Conservation (phyloP, 2,888 invertebrate species). For the Noctua janthe region DNA sequence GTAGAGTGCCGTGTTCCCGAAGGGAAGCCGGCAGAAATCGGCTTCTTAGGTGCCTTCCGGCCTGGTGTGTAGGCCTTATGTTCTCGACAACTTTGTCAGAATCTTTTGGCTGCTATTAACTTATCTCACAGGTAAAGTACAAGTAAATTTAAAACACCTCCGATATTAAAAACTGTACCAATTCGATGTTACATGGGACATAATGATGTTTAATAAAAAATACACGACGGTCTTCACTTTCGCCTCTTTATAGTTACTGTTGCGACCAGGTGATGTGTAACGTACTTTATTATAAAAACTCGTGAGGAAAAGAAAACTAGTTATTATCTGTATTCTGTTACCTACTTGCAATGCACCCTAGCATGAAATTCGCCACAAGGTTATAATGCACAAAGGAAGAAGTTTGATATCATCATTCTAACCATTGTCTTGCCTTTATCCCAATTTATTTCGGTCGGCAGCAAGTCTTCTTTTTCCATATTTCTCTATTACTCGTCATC, state of each 20-base stretch:
- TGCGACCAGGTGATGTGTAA: slow-evolving; percentile 61
- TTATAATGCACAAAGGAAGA: background rate
- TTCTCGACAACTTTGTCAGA: background rate
- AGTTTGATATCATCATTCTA: background rate
- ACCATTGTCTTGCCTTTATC: too few species aligned
- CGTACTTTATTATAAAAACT: background rate
- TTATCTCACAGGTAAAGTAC: background rate
- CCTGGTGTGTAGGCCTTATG: background rate
- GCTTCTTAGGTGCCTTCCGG: too few species aligned
- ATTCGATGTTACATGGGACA: slow-evolving; percentile 67
- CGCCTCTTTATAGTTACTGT: slow-evolving; percentile 69
- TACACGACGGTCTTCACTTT: slow-evolving; percentile 69
- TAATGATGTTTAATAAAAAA: slow-evolving; percentile 63
- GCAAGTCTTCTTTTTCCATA: too few species aligned
- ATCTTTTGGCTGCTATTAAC: background rate
- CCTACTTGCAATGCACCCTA: background rate
- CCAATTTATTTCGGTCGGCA: too few species aligned
- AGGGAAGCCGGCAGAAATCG: too few species aligned
- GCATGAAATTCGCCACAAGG: background rate
- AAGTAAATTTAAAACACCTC: slow-evolving; percentile 47
- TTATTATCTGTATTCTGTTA: background rate
- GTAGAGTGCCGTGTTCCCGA: too few species aligned
- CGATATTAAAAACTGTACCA: slow-evolving; percentile 40
- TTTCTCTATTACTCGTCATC: too few species aligned
- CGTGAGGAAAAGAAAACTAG: background rate